These are phyloP conservation scores for Eidolon helvum DNA, from an alignment of 2,113 vertebrate species.

Conservation along the genomic window DNA sequence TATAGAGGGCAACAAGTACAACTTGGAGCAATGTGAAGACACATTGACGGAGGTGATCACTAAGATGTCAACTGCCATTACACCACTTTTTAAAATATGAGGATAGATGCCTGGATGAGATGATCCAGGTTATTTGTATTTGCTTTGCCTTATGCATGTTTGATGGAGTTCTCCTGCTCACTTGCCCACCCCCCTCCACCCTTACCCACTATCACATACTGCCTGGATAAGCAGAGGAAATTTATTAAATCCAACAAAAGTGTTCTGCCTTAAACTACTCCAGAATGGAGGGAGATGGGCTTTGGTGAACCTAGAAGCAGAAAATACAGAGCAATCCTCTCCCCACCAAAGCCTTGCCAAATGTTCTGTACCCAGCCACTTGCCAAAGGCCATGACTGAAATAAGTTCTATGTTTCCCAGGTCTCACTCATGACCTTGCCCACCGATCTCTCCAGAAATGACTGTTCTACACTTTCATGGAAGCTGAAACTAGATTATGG, in stretches of 20 bases:
- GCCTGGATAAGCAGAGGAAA: not conserved
- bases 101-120: not conserved
- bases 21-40: not conserved
- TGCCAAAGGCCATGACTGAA: not conserved
- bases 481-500: not conserved
- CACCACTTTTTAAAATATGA: not conserved
- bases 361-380: not conserved
- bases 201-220: not conserved
- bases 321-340: not conserved
- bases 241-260: not conserved
- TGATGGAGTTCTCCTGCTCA: not conserved
- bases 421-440: not conserved
- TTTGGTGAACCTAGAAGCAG: not conserved
- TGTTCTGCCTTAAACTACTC: not conserved
- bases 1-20: not conserved
- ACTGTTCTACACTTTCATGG: not conserved
- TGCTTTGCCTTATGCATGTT: not conserved
- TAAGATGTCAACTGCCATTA: not conserved
- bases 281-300: not conserved
- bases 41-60: not conserved
- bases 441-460: not conserved
- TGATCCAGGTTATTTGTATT: not conserved
- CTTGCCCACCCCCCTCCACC: fast-evolving
- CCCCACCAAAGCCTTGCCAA: not conserved
- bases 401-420: not conserved